Conservation (phyloP, 2,888 invertebrate species). For the Lymantria dispar region DNA sequence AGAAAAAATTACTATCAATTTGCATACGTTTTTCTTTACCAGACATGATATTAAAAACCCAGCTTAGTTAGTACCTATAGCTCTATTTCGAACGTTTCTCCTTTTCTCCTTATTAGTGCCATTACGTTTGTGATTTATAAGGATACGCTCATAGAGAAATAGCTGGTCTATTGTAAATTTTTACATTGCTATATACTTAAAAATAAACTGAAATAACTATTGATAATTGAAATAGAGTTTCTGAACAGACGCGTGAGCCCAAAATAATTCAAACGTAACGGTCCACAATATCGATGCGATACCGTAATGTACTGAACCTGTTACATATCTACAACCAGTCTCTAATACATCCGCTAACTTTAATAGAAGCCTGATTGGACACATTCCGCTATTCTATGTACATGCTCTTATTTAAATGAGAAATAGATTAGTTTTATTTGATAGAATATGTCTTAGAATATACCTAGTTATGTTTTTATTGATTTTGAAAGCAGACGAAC, state of each 20-base stretch:
- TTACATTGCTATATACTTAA: too few relatives aligned
- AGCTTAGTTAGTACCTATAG: too few relatives aligned
- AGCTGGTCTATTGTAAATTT: too few relatives aligned
- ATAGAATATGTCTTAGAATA: neutral
- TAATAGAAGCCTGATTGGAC: slow-evolving; percentile 21
- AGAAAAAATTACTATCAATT: too few relatives aligned
- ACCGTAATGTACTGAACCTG: slow-evolving; percentile 44
- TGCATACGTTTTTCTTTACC: too few relatives aligned
- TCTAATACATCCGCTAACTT: slow-evolving; percentile 33
- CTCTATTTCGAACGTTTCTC: too few relatives aligned
- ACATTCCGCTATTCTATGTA: slow-evolving; percentile 19
- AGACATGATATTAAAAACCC: too few relatives aligned
- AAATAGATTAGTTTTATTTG: slow-evolving; percentile 7
- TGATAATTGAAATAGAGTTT: neutral
- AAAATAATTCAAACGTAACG: slow-evolving; percentile 39
- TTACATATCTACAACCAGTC: slow-evolving; percentile 37
- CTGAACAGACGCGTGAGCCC: slow-evolving; percentile 9
- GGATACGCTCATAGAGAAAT: too few relatives aligned
- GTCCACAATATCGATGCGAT: slow-evolving; percentile 26
- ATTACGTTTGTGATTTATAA: too few relatives aligned
- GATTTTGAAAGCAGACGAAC: too few relatives aligned
- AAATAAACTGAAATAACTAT: neutral
- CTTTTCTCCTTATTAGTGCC: too few relatives aligned
- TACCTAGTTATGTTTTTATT: neutral
- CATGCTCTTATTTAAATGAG: slow-evolving; percentile 2